Evolutionary conservation across 2,113 vertebrate species (phyloP).

Genomic region (Apus apus): DNA sequence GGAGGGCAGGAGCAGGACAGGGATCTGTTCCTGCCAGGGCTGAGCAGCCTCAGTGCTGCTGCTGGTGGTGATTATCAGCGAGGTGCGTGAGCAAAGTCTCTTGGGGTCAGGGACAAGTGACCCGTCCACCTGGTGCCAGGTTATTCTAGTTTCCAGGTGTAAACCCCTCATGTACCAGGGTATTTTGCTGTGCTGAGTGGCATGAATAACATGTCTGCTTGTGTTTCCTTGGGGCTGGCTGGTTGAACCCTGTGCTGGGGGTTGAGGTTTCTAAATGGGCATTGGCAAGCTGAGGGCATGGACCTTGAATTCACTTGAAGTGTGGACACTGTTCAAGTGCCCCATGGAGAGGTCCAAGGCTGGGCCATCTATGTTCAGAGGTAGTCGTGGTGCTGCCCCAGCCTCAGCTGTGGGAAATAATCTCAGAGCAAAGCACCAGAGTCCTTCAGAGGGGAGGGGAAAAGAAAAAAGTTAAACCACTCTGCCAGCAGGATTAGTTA

Average conservation of each 20-base stretch:
- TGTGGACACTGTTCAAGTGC: fast-evolving
- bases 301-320: no score
- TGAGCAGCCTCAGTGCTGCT: neutral
- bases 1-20: neutral
- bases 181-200: neutral
- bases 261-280: neutral
- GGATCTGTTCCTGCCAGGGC: neutral
- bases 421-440: neutral
- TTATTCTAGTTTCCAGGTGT: neutral
- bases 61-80: neutral
- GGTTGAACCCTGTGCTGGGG: fast-evolving
- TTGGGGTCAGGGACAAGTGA: no score
- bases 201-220: fast-evolving
- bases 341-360: neutral
- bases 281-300: neutral
- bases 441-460: fast-evolving
- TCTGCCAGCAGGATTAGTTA: neutral
- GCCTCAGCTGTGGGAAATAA: neutral
- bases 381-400: neutral
- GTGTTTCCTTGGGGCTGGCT: neutral
- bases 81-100: fast-evolving
- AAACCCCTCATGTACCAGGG: fast-evolving
- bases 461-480: neutral
- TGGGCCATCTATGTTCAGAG: neutral
- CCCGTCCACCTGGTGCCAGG: neutral